Base-by-base conservation (phyloP, 1,140 invertebrate genomes). In the Leguminivora glycinivorella region DNA sequence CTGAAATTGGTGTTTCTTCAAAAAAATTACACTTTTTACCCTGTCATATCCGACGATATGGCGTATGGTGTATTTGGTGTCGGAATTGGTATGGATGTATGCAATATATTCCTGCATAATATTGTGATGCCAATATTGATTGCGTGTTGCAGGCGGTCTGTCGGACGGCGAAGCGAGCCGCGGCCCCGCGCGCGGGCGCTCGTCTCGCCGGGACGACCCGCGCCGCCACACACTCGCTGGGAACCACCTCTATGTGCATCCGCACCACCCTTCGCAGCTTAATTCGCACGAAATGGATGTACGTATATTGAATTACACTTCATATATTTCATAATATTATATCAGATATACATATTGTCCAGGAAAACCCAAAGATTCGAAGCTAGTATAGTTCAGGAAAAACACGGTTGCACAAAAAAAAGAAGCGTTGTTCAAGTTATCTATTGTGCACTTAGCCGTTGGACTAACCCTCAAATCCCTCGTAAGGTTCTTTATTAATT, bases 211-310 rank as follows among this genome's bases (percentile, higher is more conserved):
- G 0, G 88, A 90, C 67, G 88, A 90, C 63, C 88, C 88, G 0
- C 79, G 87, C 0, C 80, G 88, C 0, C 87, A 90, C 70, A 89
- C 88, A 0, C 80, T 90, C 4, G 85, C 86, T 0, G 87, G 86
- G 14, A 89, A 88, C 71, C 80, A 89, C n/a, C 74, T 86, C 4
- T 86, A 83, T 68, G 40, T 84, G 31, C 83, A 87, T 67, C 79
- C 84, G 1, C 82, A 87, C 40, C 83, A 88, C 58, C 75, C 75
- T 1, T 66, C 56, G 38, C 80, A 82, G 43, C 73, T 74, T 71
- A 84, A 73, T 63, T 73, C 78, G 0, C 71, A 78, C 19, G 83
- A 84, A 7, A 75, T 86, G 47, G 85, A 87, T 75, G 88, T 90
- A 75, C 80, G 75, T 76, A 38, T 38, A 38, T 38, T 14, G 10